Evolutionary conservation across 1,140 invertebrate genomes (phyloP), one percentile per base, ranked within the genome.

Genomic region (Oedothorax gibbosus): DNA sequence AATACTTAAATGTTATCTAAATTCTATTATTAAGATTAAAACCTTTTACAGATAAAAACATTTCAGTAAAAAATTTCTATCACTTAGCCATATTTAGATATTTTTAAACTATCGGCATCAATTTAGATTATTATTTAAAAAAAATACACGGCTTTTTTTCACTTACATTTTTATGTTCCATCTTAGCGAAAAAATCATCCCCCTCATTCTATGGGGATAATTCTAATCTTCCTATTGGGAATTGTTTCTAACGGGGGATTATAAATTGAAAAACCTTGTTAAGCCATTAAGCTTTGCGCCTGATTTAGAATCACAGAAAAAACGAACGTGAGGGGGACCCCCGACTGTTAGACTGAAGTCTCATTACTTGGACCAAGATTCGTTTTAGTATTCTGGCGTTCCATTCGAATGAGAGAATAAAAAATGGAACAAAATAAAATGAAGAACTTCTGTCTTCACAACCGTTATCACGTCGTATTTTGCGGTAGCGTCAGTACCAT

Each of bases 181-280:
- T 35, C 35, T 35, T 35, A 35, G 35, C 35, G 35, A 35, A 35
- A 35, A 35, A 35, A 35, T 35, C 35, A 1, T 35, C 35, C 35
- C 35, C 35, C 35, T 35, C 35, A 35, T 35, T 35, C 35, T 5
- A 35, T 35, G 35, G 35, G 35, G 35, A 35, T 35, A 35, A 35
- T 35, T 35, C 35, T 35, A 35, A 35, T 35, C 35, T 35, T n/a
- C 20, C 15, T 15, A 71, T 53, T 20, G 66, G 78, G 78, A 71
- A 81, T 69, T 57, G 71, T 8, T 12, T 14, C 18, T 50, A 10
- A 35, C 49, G 53, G 20, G 62, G 35, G 60, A 71, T 50, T 81
- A 81, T 81, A 81, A 81, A 81, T 81, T 81, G 78, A 81, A 81
- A 81, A 81, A 81, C 65, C 78, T 81, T 81, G 78, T 71, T 56